Evolutionary conservation across 1,140 invertebrate genomes (phyloP).

Genomic region (Samia ricini): DNA sequence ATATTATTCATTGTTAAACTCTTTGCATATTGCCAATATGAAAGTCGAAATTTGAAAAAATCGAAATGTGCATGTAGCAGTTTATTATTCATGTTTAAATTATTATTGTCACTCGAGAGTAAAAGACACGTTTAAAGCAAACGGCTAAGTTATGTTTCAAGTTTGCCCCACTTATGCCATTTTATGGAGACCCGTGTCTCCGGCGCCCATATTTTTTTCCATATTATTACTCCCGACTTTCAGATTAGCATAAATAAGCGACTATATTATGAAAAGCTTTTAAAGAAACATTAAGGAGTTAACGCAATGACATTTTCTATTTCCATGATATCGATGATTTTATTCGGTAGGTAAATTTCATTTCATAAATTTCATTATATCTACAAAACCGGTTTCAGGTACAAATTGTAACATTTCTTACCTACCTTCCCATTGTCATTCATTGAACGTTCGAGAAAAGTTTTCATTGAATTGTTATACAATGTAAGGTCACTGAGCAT

Average conservation of each 20-base stretch:
- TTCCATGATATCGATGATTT: conserved; percentile 23
- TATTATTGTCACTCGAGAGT: conserved; percentile 9
- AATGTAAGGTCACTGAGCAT: not conserved
- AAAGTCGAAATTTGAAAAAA: conserved; percentile 4
- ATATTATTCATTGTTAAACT: no score
- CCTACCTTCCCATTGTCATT: conserved; percentile 20
- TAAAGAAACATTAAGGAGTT: conserved; percentile 29
- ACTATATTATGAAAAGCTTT: conserved; percentile 36
- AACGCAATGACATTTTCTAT: conserved; percentile 22
- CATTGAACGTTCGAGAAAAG: conserved; percentile 12
- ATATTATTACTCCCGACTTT: conserved; percentile 40
- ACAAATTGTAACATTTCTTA: conserved; percentile 19
- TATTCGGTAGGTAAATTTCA: conserved; percentile 4
- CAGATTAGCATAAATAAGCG: conserved; percentile 41
- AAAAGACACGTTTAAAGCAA: conserved; percentile 19
- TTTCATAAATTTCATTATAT: conserved; percentile 18
- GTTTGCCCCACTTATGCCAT: conserved; percentile 38
- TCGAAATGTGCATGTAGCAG: not conserved
- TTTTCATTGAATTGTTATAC: conserved; percentile 12
- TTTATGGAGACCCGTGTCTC: conserved; percentile 38
- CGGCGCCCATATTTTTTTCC: conserved; percentile 34
- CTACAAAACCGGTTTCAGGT: conserved; percentile 13
- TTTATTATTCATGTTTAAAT: conserved; percentile 7
- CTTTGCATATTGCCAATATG: no score
- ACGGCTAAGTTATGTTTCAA: conserved; percentile 38